Evolutionary conservation across 2,888 invertebrate genomes (phyloP).

Genomic region (Thelaira solivaga): DNA sequence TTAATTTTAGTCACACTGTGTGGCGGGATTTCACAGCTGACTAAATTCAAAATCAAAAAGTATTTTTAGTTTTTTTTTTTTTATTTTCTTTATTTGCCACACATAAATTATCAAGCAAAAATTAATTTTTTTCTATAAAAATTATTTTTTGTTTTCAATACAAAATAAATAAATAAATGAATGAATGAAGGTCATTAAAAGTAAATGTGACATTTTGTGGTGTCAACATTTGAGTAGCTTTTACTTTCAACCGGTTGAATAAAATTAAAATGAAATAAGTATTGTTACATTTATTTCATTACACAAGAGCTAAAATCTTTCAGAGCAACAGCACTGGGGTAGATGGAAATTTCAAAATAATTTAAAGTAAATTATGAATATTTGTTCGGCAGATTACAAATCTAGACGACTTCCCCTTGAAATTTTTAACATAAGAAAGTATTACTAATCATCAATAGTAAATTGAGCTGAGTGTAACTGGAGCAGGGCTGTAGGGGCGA

Average conservation of each 20-base stretch:
- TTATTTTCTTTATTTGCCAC: constrained; percentile 11
- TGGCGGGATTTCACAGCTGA: constrained; percentile 6
- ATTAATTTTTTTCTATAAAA: background rate
- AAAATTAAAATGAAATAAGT: background rate
- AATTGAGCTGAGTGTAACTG: too few species aligned
- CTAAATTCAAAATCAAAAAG: background rate
- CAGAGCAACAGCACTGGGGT: too few species aligned
- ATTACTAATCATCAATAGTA: too few species aligned
- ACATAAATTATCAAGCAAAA: constrained; percentile 43
- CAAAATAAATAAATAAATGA: constrained; percentile 1
- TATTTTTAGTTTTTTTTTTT: constrained; percentile 7
- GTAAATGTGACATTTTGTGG: constrained; percentile 18
- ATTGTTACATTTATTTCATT: background rate
- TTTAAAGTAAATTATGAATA: too few species aligned
- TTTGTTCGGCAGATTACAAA: too few species aligned
- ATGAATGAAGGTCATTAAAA: constrained; percentile 44
- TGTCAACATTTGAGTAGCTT: constrained; percentile 17
- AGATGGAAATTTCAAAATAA: too few species aligned
- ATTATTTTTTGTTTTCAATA: constrained; percentile 1
- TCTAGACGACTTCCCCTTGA: too few species aligned
- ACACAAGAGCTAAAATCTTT: too few species aligned
- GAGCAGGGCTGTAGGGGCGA: too few species aligned
- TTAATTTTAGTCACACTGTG: too few species aligned
- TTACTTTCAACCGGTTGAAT: constrained; percentile 24
- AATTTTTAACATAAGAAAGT: too few species aligned